Base-by-base conservation (phyloP, 2,797 vertebrate species). In the Acanthurus leucopareius region DNA sequence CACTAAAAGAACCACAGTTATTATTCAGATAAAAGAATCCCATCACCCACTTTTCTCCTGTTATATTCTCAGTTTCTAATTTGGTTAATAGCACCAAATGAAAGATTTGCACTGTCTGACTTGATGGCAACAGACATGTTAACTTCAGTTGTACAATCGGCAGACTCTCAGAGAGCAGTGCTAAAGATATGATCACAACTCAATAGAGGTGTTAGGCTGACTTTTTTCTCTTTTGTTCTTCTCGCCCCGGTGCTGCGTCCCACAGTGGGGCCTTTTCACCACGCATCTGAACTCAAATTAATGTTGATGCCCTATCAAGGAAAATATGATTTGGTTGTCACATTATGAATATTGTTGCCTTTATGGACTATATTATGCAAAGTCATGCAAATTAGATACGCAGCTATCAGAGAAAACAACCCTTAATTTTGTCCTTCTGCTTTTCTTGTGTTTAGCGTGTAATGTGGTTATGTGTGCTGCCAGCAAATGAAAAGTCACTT, bases 401-500 rank as follows among this genome's bases (percentile, higher is more conserved):
- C 88, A 88, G 85, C 82, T 83, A 93, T 94, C 90, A 94, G 82
- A 92, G 88, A 93, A 93, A 93, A 92, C 90, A 93, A 89, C 89
- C 85, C 87, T 90, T 94, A 91, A 94, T 92, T 93, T 91, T 83
- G 91, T 92, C 91, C 91, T 91, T 92, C 91, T 94, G 92, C 88
- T 93, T 93, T 93, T 92, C 91, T 89, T 86, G 87, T 91, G 87
- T 93, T 93, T 87, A 75, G 84, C 79, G 87, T 93, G 92, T 93
- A 94, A 94, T 91, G 80, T 82, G 77, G 90, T 94, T 94, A 93
- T 90, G 83, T 88, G 91, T 86, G 88, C 82, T 86, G 84, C 88
- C 86, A 80, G 88, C 87, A 91, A 93, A 94, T 94, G 91, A 92
- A 93, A 93, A 94, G 93, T 94, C 94, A 93, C 93, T 94, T 94